These are phyloP conservation scores for Cydia splendana DNA, from an alignment of 1,140 invertebrate genomes.

Conservation along the genomic window DNA sequence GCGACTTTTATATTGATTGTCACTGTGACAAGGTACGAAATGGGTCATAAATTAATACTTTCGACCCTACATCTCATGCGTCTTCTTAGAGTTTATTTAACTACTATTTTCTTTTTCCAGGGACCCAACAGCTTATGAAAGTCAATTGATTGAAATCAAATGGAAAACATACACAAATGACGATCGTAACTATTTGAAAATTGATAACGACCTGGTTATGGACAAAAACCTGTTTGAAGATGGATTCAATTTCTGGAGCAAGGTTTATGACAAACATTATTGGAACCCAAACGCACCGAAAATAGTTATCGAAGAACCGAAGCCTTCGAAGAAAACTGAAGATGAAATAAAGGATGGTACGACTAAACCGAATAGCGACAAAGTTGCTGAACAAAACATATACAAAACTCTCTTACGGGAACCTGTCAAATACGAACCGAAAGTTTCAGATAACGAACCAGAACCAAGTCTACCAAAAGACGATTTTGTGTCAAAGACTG, in stretches of 20 bases:
- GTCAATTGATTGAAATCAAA: conserved; percentile 53
- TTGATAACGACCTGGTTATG: conserved; percentile 51
- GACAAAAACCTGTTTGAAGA: conserved; percentile 56
- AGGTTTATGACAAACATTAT: conserved; percentile 64
- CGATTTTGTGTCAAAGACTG: background rate
- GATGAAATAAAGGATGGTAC: background rate
- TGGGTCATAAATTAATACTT: too few species aligned
- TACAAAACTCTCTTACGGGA: conserved; percentile 1
- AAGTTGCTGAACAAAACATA: background rate
- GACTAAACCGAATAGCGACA: background rate
- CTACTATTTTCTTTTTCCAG: conserved; percentile 41
- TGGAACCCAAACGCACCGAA: conserved; percentile 55
- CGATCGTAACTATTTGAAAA: conserved; percentile 57
- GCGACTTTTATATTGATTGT: too few species aligned
- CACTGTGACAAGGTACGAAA: too few species aligned
- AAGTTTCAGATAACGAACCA: background rate
- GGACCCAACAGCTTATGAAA: conserved; percentile 66
- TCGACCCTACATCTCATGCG: too few species aligned
- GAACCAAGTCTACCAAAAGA: background rate
- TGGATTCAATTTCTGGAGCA: conserved; percentile 62
- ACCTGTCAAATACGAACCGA: background rate
- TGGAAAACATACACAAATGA: conserved; percentile 61
- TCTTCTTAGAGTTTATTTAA: too few species aligned
- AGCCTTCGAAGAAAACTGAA: conserved; percentile 7
- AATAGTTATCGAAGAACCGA: conserved; percentile 5